Percentiles rank a stretch among this genome's conserved stretches.
Conservation (phyloP, 2,797 vertebrate genomes). For the Rhincodon typus region DNA sequence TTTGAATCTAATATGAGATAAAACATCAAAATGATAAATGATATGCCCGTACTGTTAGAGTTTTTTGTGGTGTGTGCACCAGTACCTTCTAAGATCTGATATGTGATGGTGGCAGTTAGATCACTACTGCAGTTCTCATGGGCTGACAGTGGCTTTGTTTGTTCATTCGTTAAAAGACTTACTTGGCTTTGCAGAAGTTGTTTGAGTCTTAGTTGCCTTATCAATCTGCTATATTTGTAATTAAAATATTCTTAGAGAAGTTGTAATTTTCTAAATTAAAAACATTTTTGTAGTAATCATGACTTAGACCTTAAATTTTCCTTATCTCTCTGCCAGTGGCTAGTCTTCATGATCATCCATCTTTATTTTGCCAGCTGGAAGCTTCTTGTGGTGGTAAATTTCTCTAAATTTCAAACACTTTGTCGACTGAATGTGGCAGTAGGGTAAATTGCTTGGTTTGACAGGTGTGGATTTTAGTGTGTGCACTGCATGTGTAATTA, state of each 20-base stretch:
- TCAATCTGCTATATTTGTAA: not conserved
- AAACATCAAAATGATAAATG: not conserved
- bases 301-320: not conserved
- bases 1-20: not conserved
- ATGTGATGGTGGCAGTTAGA: not conserved
- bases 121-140: not conserved
- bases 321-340: not conserved
- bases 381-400: not conserved
- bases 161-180: not conserved
- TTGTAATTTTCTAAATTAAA: conserved; percentile 2
- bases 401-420: not conserved
- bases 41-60: no score
- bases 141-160: not conserved
- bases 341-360: not conserved
- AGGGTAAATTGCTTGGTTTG: not conserved
- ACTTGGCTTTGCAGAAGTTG: not conserved
- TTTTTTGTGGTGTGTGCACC: not conserved
- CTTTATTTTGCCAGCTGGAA: not conserved
- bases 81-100: not conserved
- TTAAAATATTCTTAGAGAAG: not conserved
- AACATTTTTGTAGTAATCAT: not conserved
- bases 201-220: not conserved
- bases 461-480: not conserved
- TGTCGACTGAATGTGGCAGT: not conserved
- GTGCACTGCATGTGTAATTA: not conserved